Evolutionary conservation across 2,888 invertebrate genomes (phyloP).

Genomic region (Lycophotia porphyrea): DNA sequence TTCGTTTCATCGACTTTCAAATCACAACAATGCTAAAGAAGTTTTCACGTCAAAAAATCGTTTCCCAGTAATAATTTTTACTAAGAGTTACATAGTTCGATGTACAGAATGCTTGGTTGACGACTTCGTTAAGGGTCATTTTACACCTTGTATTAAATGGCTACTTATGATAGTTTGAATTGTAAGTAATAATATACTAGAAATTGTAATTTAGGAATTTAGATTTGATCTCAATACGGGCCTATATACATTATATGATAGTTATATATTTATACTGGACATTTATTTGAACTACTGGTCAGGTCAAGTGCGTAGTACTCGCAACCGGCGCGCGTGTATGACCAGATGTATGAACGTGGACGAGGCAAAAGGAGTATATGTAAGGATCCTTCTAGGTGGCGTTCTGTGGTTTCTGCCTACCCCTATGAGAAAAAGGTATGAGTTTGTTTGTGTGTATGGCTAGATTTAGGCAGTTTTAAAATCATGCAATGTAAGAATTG

Average conservation of each 20-base stretch:
- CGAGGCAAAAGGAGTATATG: too few species aligned
- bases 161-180: constrained; percentile 1
- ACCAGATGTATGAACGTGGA: neutral
- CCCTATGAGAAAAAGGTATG: neutral
- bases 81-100: too few species aligned
- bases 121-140: too few species aligned
- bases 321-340: neutral
- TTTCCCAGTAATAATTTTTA: too few species aligned
- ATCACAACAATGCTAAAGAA: too few species aligned
- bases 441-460: neutral
- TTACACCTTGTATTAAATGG: neutral
- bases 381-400: neutral
- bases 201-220: constrained; percentile 8
- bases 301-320: neutral
- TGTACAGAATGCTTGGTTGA: too few species aligned
- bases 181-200: constrained; percentile 4
- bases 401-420: neutral
- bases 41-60: too few species aligned
- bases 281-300: constrained; percentile 12
- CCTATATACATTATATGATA: constrained; percentile 26
- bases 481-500: neutral
- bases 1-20: too few species aligned
- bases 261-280: constrained; percentile 11
- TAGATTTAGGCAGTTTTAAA: neutral
- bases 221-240: constrained; percentile 49